Percentiles rank a stretch among this genome's conserved stretches.
phyloP scores from a whole-genome alignment of 1,140 invertebrate species.

The Philotrypesis tridentata region DNA sequence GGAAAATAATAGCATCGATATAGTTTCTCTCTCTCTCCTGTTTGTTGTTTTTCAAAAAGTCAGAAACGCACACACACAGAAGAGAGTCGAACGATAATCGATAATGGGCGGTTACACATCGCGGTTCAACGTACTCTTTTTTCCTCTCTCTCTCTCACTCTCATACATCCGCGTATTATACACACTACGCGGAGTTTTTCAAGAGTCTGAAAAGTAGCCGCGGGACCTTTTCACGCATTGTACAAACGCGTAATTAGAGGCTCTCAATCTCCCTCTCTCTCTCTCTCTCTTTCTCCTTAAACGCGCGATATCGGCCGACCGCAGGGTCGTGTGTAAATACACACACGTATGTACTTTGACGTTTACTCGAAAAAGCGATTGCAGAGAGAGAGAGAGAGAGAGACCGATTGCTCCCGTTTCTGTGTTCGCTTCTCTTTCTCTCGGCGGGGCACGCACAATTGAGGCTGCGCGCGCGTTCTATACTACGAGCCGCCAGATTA shows the following conservation, averaged over 20 bases:
- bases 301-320: slow-evolving; percentile 19
- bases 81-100: slow-evolving; percentile 33
- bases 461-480: too few relatives aligned
- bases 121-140: slow-evolving; percentile 41
- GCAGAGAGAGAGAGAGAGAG: too few relatives aligned
- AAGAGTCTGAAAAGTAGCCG: slow-evolving; percentile 31
- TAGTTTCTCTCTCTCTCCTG: background rate
- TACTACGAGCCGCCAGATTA: too few relatives aligned
- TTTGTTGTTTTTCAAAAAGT: slow-evolving; percentile 40
- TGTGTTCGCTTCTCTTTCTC: slow-evolving; percentile 27
- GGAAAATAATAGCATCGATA: slow-evolving; percentile 33
- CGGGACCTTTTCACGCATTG: slow-evolving; percentile 28
- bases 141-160: background rate
- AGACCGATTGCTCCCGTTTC: slow-evolving; percentile 23
- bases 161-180: too few relatives aligned
- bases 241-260: slow-evolving; percentile 34
- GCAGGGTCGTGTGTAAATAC: background rate
- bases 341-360: slow-evolving; percentile 9
- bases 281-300: too few relatives aligned
- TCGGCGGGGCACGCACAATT: too few relatives aligned
- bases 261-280: too few relatives aligned
- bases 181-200: background rate
- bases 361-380: slow-evolving; percentile 37
- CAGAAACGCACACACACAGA: slow-evolving; percentile 1
- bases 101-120: slow-evolving; percentile 39